Evolutionary conservation across 2,888 invertebrate species (phyloP).

Genomic region (Bellardia pandia): DNA sequence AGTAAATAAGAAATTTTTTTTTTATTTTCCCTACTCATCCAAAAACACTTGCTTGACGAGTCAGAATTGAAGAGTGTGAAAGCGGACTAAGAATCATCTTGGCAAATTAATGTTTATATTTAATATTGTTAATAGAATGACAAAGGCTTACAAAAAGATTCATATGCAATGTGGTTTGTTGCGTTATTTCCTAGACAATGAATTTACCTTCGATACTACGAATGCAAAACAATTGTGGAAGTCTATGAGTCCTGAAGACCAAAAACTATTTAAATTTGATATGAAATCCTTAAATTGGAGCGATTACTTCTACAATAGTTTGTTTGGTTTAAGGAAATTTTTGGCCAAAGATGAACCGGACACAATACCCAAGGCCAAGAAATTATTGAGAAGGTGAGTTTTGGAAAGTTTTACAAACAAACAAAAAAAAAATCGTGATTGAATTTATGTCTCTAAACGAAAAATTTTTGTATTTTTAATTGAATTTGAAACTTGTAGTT

Average conservation of each 20-base stretch:
- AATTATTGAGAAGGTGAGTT: constrained; percentile 86
- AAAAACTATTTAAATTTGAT: constrained; percentile 89
- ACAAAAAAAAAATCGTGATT: too few relatives aligned
- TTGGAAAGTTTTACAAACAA: too few relatives aligned
- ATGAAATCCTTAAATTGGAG: constrained; percentile 89
- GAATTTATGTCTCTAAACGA: too few relatives aligned
- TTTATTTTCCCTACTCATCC: too few relatives aligned
- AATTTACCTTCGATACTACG: constrained; percentile 89
- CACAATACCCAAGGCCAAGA: constrained; percentile 87
- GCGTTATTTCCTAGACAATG: constrained; percentile 89
- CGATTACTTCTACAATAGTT: constrained; percentile 84
- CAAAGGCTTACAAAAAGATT: constrained; percentile 91
- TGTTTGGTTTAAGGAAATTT: constrained; percentile 90
- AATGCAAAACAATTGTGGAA: constrained; percentile 85
- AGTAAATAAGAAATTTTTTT: too few relatives aligned
- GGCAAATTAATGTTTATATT: neutral
- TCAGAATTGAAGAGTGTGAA: too few relatives aligned
- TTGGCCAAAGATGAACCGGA: constrained; percentile 91
- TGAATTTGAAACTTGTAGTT: too few relatives aligned
- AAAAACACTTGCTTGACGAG: too few relatives aligned
- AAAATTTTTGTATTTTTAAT: too few relatives aligned
- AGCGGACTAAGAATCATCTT: neutral
- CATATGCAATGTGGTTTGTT: constrained; percentile 90
- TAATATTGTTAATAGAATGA: constrained; percentile 85
- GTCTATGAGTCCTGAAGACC: constrained; percentile 82